phyloP scores from a whole-genome alignment of 2,797 vertebrate genomes.

The Sebastes aleutianus region DNA sequence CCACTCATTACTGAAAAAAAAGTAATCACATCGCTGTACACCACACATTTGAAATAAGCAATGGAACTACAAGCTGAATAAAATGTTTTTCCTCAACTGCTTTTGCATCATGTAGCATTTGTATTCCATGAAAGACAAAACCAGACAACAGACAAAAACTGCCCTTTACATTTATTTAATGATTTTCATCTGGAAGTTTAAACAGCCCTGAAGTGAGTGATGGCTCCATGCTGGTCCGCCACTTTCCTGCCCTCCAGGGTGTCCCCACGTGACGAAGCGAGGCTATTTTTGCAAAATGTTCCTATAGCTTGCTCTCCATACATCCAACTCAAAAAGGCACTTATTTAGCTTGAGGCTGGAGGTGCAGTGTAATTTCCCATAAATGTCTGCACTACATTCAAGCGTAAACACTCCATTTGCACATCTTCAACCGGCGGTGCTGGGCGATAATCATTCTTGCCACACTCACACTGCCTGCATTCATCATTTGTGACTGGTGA shows the following conservation, averaged over 20 bases:
- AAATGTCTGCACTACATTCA: slow-evolving; percentile 34
- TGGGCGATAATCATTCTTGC: slow-evolving; percentile 19
- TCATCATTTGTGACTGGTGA: slow-evolving; percentile 36
- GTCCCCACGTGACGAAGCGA: not conserved
- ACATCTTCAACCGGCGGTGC: not conserved
- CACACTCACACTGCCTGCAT: slow-evolving; percentile 10
- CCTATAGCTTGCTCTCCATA: not conserved
- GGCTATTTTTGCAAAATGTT: slow-evolving; percentile 13
- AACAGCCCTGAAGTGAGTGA: slow-evolving; percentile 6
- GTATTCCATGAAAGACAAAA: not conserved
- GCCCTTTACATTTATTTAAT: slow-evolving; percentile 6
- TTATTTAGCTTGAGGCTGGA: not conserved
- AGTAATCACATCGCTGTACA: not conserved
- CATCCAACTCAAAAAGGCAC: not conserved
- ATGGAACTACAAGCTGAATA: not conserved
- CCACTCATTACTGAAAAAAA: not conserved
- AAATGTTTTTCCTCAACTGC: not conserved
- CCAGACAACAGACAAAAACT: not conserved
- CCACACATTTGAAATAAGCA: not conserved
- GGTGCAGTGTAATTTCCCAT: slow-evolving; percentile 32
- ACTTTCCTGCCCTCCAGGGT: not conserved
- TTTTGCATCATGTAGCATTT: not conserved
- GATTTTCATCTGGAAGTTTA: slow-evolving; percentile 13
- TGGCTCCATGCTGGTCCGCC: slow-evolving; percentile 3
- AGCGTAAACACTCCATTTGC: slow-evolving; percentile 37